Evolutionary conservation across 2,888 invertebrate species (phyloP).

Genomic region (Aradus depressus): DNA sequence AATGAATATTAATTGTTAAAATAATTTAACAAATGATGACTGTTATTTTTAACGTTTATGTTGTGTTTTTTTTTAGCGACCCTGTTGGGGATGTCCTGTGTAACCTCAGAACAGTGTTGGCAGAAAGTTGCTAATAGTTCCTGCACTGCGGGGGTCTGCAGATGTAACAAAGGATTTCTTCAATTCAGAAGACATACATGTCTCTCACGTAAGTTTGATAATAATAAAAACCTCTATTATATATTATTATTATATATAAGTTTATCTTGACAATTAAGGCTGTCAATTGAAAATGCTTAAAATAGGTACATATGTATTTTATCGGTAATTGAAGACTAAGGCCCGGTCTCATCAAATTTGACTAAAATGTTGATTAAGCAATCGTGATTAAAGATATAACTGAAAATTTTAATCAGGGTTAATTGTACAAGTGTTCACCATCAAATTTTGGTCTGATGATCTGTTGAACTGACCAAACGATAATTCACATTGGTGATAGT

Average conservation of each 20-base stretch:
- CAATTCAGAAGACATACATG: conserved; percentile 85
- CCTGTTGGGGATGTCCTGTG: conserved; percentile 70
- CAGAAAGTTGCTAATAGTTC: conserved; percentile 80
- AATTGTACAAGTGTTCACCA: no score
- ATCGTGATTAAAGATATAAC: no score
- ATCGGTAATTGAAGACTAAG: no score
- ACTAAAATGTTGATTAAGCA: no score
- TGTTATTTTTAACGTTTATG: neutral
- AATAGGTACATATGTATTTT: no score
- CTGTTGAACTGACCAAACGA: no score
- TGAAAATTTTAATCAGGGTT: no score
- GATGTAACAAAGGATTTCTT: conserved; percentile 71
- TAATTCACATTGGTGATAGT: no score
- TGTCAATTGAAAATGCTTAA: no score
- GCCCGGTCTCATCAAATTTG: no score
- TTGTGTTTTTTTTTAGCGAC: conserved; percentile 56
- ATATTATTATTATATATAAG: neutral
- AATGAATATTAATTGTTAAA: neutral
- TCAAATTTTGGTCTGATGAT: no score
- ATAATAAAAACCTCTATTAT: conserved; percentile 1
- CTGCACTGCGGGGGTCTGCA: conserved; percentile 71
- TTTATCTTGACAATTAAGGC: no score
- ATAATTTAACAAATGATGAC: neutral
- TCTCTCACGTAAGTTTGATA: conserved; percentile 66
- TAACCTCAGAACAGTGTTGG: conserved; percentile 72